Conservation (phyloP, 2,113 vertebrate genomes). For the Myrmecophaga tridactyla region DNA sequence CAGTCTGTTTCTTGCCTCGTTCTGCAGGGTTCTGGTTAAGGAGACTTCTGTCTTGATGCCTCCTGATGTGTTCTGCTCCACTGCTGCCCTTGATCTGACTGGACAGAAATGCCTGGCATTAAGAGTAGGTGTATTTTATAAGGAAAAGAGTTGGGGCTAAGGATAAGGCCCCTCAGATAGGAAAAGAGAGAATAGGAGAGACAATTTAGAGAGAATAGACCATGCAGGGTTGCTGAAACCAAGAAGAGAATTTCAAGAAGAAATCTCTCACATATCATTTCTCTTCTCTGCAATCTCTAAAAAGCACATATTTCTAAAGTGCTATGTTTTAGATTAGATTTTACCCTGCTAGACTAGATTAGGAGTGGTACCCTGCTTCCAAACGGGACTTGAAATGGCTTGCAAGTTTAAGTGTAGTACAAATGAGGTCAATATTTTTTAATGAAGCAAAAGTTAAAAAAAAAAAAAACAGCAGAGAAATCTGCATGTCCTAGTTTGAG, state of each 20-base stretch:
- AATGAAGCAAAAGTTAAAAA: neutral
- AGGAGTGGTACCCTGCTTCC: neutral
- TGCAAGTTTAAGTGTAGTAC: neutral
- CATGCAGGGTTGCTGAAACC: neutral
- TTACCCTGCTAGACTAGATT: no score
- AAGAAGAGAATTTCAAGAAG: neutral
- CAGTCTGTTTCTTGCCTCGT: neutral
- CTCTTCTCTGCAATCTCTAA: neutral
- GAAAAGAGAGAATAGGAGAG: neutral
- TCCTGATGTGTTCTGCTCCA: neutral
- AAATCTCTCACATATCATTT: neutral
- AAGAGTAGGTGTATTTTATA: no score
- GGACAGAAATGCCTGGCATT: neutral
- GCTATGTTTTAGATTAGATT: no score
- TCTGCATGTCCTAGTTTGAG: neutral
- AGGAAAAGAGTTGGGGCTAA: no score
- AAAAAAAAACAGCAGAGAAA: neutral
- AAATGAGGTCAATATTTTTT: neutral
- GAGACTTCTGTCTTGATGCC: neutral
- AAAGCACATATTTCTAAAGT: no score
- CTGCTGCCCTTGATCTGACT: neutral
- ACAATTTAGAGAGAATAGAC: neutral
- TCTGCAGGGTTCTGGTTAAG: neutral
- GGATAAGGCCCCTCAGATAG: neutral
- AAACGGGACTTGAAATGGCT: neutral